Base-by-base conservation (phyloP, 2,888 invertebrate species). In the Ormyrus rosae region DNA sequence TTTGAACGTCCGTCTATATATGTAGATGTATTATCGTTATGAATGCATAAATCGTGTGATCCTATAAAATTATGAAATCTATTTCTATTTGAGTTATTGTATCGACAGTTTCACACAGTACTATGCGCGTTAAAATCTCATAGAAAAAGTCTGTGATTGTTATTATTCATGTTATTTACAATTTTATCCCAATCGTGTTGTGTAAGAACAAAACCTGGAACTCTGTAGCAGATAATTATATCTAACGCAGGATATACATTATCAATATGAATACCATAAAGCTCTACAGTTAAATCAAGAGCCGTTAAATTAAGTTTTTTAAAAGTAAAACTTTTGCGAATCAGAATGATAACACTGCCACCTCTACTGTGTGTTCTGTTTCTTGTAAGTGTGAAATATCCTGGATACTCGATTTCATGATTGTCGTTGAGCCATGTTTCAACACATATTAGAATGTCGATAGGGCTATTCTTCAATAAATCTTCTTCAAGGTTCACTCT, bases 111-210 rank as follows among this genome's bases (percentile, higher is more conserved):
- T 71, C 81, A 81, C 1, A 19, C 45, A 53, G 58, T 65, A 50
- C 58, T 51, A 65, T 81, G 81, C 0, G 78, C 55, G 34, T 81
- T 81, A 46, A 78, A 75, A 19, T 81, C 78, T 19, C 78, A 72
- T n/a, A 75, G 7, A 5, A 82, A 19, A 19, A 19, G 19, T 19
- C 1, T 19, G 19, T 1, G 1, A 1, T 19, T 19, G 19, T 19
- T 19, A 19, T 19, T 19, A 19, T 19, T 19, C 1, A 19, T 19
- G 1, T 19, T 19, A 19, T 19, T 19, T 19, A 19, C 13, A 82
- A 81, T 67, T 5, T 3, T 19, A 63, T 78, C 55, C 78, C 71
- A 81, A 13, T 78, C n/a, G 2, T 8, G 6, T 51, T 81, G 71
- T 13, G 78, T 46, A 1, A 78, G 55, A 51, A 13, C 51, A 19